These are phyloP conservation scores for Lepeophtheirus nordmannii DNA, from an alignment of 2,888 invertebrate genomes.

Conservation along the genomic window DNA sequence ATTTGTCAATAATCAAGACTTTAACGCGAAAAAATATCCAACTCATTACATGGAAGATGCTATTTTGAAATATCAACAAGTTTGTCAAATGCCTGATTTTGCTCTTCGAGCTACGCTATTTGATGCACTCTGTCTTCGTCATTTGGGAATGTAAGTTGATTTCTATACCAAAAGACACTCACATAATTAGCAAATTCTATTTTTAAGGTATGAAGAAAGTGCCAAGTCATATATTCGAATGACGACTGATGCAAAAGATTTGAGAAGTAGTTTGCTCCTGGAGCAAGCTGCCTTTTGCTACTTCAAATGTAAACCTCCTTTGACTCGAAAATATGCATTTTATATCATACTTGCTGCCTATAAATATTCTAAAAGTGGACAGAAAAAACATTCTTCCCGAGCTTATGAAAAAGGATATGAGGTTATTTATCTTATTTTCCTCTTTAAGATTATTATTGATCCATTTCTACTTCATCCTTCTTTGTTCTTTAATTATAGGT, in stretches of 20 bases:
- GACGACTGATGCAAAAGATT: slow-evolving; percentile 18
- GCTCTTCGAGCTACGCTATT: slow-evolving; percentile 23
- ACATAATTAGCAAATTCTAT: neutral
- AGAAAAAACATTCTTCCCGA: slow-evolving; percentile 19
- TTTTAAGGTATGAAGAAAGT: slow-evolving; percentile 12
- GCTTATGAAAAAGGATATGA: slow-evolving; percentile 22
- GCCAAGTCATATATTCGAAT: slow-evolving; percentile 18
- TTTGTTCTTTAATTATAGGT: neutral
- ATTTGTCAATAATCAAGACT: neutral
- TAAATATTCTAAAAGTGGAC: slow-evolving; percentile 23
- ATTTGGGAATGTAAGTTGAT: slow-evolving; percentile 21
- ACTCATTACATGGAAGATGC: slow-evolving; percentile 24
- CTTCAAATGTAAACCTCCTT: slow-evolving; percentile 10
- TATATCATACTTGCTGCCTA: slow-evolving; percentile 23
- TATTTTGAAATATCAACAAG: slow-evolving; percentile 18
- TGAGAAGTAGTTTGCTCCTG: slow-evolving; percentile 15
- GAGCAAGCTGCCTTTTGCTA: slow-evolving; percentile 25
- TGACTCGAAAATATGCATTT: slow-evolving; percentile 20
- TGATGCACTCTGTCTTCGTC: slow-evolving; percentile 22
- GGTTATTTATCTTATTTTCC: neutral
- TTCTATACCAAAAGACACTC: neutral
- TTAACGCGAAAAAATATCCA: slow-evolving; percentile 17
- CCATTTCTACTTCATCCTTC: neutral
- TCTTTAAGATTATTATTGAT: too few relatives aligned
- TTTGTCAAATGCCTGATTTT: slow-evolving; percentile 24